A percentile compares a stretch with the other conserved stretches of the same genome.
phyloP scores from a whole-genome alignment of 2,888 invertebrate species.

The Ctenicera cuprea region DNA sequence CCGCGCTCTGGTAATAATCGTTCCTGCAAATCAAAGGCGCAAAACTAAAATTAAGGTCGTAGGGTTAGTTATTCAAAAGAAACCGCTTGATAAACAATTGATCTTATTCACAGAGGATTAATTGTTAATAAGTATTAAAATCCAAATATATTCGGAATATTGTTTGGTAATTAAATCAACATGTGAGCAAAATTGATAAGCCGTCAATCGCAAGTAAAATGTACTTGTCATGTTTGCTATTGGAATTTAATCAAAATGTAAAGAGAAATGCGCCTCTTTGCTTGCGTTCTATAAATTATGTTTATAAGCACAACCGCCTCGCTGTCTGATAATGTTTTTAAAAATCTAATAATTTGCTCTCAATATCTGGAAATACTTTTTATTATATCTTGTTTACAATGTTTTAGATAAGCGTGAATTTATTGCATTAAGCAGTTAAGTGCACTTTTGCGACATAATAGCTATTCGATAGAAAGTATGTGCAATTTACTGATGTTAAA shows the following conservation, averaged over 20 bases:
- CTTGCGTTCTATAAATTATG: neutral
- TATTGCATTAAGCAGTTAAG: neutral
- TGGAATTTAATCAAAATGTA: conserved; percentile 18
- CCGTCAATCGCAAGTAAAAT: too few species aligned
- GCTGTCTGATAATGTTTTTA: conserved; percentile 40
- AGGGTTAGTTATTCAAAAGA: neutral
- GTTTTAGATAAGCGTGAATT: neutral
- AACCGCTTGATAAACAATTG: neutral
- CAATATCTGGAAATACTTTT: conserved; percentile 14
- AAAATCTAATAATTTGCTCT: conserved; percentile 23
- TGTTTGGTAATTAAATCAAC: too few species aligned
- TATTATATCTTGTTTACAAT: conserved; percentile 32
- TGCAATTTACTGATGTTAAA: neutral
- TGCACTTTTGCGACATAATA: conserved; percentile 11
- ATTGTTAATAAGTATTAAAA: too few species aligned
- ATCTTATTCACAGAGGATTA: neutral
- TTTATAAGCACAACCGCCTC: conserved; percentile 33
- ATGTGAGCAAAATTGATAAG: too few species aligned
- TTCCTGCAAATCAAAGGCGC: conserved; percentile 22
- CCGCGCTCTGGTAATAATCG: too few species aligned
- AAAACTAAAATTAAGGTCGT: neutral
- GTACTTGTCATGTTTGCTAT: conserved; percentile 1
- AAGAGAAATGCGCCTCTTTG: neutral
- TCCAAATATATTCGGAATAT: too few species aligned
- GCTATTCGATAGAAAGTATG: neutral